Percentiles rank a stretch among this genome's conserved stretches.
Evolutionary conservation across 2,113 vertebrate species (phyloP).

Genomic region (Pycnonotus jocosus): DNA sequence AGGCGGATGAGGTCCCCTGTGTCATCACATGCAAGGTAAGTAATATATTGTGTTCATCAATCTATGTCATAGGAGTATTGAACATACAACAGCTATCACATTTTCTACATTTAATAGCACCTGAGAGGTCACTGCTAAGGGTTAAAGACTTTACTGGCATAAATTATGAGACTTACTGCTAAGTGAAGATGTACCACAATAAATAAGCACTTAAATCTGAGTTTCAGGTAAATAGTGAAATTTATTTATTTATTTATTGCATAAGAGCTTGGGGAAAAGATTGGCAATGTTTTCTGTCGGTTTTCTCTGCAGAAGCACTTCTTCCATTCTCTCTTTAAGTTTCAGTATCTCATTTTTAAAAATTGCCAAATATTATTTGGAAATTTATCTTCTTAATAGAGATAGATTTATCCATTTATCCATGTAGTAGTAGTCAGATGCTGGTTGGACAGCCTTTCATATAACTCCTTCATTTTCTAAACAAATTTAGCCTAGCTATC

Average conservation of each 20-base stretch:
- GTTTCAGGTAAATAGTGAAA: not conserved
- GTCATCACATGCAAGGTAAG: not conserved
- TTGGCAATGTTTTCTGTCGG: not conserved
- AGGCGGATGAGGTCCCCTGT: not conserved
- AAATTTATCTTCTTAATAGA: not conserved
- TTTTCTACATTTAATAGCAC: conserved; percentile 2
- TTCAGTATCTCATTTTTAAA: not conserved
- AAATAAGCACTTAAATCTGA: not conserved
- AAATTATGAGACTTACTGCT: not conserved
- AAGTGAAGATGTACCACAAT: not conserved
- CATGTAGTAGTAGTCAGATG: not conserved
- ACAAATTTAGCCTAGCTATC: not conserved
- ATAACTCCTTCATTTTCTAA: not conserved
- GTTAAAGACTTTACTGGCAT: not conserved
- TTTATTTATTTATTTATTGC: not conserved
- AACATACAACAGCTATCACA: not conserved
- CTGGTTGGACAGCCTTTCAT: not conserved
- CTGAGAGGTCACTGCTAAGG: not conserved
- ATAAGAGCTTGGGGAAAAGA: not conserved
- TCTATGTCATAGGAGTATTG: not conserved
- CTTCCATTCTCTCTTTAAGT: not conserved
- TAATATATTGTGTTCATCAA: not conserved
- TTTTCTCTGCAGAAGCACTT: not conserved
- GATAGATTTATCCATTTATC: not conserved
- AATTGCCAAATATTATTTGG: not conserved